These are phyloP conservation scores for Crenichthys baileyi DNA, from an alignment of 2,797 vertebrate species.

Conservation along the genomic window DNA sequence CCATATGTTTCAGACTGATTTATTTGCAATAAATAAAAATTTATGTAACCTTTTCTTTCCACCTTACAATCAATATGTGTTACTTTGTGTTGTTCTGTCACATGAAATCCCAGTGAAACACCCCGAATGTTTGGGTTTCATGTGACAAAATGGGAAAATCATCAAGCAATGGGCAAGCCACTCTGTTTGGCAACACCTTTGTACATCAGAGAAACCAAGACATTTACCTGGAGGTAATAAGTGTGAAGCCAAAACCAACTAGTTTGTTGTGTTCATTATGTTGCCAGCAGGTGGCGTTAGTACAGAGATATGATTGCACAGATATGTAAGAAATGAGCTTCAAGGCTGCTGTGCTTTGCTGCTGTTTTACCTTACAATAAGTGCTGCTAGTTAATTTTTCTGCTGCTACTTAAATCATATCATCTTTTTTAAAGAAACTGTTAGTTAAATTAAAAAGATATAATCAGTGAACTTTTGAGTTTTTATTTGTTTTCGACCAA, in stretches of 20 bases:
- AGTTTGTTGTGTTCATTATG: background rate
- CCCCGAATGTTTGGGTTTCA: too few species aligned
- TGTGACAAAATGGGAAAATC: background rate
- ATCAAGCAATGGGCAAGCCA: too few species aligned
- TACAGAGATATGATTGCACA: too few species aligned
- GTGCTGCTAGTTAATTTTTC: too few species aligned
- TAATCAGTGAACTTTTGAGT: background rate
- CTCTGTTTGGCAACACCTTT: background rate
- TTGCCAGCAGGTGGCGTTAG: too few species aligned
- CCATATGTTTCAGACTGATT: background rate
- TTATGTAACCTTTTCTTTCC: background rate
- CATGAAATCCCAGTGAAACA: background rate
- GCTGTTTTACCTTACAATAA: too few species aligned
- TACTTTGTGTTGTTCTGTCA: background rate
- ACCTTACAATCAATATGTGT: background rate
- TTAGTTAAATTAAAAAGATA: background rate
- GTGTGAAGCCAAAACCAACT: background rate
- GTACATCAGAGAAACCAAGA: background rate
- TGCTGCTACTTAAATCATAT: too few species aligned
- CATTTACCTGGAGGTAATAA: background rate
- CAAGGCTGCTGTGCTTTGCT: too few species aligned
- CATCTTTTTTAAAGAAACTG: background rate
- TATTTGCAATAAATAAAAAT: background rate
- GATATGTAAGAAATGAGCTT: too few species aligned
- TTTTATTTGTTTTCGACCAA: too few species aligned